Evolutionary conservation across 2,113 vertebrate genomes (phyloP).

Genomic region (Thinocorus orbignyianus): DNA sequence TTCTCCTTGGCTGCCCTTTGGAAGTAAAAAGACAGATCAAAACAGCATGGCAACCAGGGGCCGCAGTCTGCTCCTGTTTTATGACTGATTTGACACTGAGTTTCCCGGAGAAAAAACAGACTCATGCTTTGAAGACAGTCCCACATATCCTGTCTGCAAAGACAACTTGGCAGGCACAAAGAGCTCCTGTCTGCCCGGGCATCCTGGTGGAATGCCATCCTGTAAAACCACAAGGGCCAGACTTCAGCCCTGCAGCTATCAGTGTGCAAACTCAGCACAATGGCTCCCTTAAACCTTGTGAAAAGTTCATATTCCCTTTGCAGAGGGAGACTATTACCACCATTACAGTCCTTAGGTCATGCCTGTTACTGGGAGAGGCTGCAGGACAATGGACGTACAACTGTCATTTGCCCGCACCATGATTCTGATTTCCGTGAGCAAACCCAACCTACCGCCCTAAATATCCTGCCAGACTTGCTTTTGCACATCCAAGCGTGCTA

Average conservation of each 20-base stretch:
- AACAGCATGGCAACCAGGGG: not conserved
- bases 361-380: rapidly evolving
- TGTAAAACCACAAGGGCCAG: not conserved
- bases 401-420: not conserved
- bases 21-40: not conserved
- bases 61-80: not conserved
- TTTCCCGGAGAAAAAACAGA: not conserved
- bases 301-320: not conserved
- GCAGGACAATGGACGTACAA: not conserved
- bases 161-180: not conserved
- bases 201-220: not conserved
- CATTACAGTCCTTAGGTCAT: rapidly evolving
- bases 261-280: not conserved
- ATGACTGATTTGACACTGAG: not conserved
- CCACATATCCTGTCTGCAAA: not conserved
- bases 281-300: not conserved
- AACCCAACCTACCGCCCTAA: not conserved
- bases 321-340: not conserved
- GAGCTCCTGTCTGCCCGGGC: not conserved
- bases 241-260: not conserved
- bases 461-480: not conserved
- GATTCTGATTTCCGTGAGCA: not conserved
- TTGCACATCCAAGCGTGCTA: not conserved
- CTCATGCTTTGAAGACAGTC: not conserved
- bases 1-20: not conserved